Evolutionary conservation across 2,113 vertebrate genomes (phyloP).

Genomic region (Melanerpes aurifrons): DNA sequence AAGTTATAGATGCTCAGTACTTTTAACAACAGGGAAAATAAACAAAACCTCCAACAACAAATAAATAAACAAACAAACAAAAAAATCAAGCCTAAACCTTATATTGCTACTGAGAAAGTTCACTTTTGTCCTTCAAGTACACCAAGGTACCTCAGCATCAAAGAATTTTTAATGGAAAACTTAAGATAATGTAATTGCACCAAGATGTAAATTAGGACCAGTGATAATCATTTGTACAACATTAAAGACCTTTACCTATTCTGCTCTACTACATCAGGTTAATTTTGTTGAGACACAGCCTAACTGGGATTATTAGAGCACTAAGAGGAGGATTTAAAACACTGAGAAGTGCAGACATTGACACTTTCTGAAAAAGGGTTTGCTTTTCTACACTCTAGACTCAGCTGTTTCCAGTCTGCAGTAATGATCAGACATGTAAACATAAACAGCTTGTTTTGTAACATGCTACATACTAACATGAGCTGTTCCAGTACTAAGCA

Average conservation of each 20-base stretch:
- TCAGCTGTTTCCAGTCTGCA: not conserved
- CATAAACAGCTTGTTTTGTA: not conserved
- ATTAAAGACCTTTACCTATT: not conserved
- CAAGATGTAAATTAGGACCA: not conserved
- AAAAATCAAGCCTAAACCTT: not conserved
- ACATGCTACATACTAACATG: not conserved
- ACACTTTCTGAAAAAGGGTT: not conserved
- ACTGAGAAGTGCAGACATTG: not conserved
- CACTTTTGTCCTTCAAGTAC: not conserved
- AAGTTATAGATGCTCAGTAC: not conserved
- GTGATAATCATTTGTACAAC: not conserved
- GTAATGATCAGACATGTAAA: not conserved
- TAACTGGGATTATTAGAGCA: not conserved
- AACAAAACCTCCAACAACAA: not conserved
- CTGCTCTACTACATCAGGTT: not conserved
- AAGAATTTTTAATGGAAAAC: not conserved
- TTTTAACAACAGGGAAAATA: not conserved
- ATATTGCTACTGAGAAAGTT: not conserved
- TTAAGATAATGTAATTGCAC: not conserved
- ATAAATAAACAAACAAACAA: not conserved
- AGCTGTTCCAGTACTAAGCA: not conserved
- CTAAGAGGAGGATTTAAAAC: not conserved
- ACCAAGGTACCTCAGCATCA: not conserved
- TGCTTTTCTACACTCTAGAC: not conserved
- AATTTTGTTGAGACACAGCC: not conserved